phyloP scores from a whole-genome alignment of 64 coral and sea anemone genomes.

The Actinia tenebrosa region DNA sequence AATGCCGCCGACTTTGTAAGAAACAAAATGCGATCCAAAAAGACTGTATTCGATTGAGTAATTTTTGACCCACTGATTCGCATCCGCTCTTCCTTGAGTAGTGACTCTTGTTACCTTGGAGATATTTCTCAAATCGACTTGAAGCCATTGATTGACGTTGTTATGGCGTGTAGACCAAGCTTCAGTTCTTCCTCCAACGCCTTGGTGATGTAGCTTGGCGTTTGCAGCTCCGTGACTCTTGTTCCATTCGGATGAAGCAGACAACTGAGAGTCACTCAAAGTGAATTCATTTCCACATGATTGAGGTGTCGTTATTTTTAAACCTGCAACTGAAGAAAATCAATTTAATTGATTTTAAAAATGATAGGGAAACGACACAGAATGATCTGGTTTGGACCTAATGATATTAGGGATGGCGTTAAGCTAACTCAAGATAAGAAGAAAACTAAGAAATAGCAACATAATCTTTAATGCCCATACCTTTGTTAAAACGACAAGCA shows the following conservation, averaged over 20 bases:
- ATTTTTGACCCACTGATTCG: neutral
- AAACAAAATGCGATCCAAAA: neutral
- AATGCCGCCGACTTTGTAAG: neutral
- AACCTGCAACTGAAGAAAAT: neutral
- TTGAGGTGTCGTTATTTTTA: neutral
- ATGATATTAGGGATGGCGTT: no score
- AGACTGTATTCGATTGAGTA: conserved; percentile 22
- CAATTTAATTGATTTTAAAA: no score
- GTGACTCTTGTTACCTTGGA: conserved; percentile 20
- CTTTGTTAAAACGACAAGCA: no score
- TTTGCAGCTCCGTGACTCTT: neutral
- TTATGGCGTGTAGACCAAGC: conserved; percentile 1
- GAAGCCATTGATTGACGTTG: neutral
- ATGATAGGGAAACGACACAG: neutral
- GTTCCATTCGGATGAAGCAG: neutral
- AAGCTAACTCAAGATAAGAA: no score
- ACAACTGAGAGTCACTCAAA: neutral
- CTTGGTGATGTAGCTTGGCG: neutral
- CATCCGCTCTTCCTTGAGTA: conserved; percentile 13
- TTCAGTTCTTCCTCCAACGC: neutral
- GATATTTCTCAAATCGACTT: neutral
- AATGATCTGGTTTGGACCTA: neutral
- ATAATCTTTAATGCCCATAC: no score
- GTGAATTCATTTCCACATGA: neutral
- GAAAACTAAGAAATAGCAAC: no score